phyloP scores from a whole-genome alignment of 2,113 vertebrate species.

The Morone saxatilis region DNA sequence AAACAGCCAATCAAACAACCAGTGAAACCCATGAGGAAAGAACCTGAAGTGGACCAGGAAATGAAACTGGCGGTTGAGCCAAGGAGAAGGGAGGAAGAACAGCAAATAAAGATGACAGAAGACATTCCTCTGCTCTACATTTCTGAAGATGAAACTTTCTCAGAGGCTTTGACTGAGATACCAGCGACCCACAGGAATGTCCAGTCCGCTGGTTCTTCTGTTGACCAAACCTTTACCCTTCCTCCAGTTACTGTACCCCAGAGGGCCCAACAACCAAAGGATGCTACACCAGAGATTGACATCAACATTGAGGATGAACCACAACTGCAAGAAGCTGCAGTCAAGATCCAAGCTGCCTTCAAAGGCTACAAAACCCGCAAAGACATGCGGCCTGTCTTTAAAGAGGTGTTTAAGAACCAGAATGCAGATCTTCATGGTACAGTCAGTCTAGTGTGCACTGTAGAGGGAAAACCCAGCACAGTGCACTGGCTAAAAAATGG shows the following conservation, averaged over 20 bases:
- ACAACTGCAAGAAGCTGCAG: slow-evolving; percentile 87
- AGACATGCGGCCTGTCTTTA: slow-evolving; percentile 90
- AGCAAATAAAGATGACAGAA: slow-evolving; percentile 45
- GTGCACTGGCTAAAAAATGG: slow-evolving; percentile 91
- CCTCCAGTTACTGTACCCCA: slow-evolving; percentile 62
- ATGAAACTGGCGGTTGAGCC: slow-evolving; percentile 76
- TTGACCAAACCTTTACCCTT: slow-evolving; percentile 46
- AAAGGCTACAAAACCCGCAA: slow-evolving; percentile 93
- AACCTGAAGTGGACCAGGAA: slow-evolving; percentile 43
- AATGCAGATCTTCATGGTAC: slow-evolving; percentile 83
- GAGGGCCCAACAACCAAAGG: slow-evolving; percentile 36
- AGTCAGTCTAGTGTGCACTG: slow-evolving; percentile 86
- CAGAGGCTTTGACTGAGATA: slow-evolving; percentile 87
- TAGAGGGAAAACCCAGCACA: slow-evolving; percentile 86
- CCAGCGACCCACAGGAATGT: slow-evolving; percentile 77
- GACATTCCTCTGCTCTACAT: slow-evolving; percentile 86
- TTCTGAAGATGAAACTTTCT: slow-evolving; percentile 91
- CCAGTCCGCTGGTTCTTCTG: slow-evolving; percentile 31
- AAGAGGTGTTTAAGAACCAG: slow-evolving; percentile 89
- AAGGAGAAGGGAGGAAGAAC: slow-evolving; percentile 80
- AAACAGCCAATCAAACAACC: slow-evolving; percentile 56
- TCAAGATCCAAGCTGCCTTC: slow-evolving; percentile 96
- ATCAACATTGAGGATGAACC: slow-evolving; percentile 78
- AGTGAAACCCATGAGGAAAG: slow-evolving; percentile 72
- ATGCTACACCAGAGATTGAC: slow-evolving; percentile 68